Conservation (phyloP, 2,888 invertebrate species). For the Synanthedon myopaeformis region DNA sequence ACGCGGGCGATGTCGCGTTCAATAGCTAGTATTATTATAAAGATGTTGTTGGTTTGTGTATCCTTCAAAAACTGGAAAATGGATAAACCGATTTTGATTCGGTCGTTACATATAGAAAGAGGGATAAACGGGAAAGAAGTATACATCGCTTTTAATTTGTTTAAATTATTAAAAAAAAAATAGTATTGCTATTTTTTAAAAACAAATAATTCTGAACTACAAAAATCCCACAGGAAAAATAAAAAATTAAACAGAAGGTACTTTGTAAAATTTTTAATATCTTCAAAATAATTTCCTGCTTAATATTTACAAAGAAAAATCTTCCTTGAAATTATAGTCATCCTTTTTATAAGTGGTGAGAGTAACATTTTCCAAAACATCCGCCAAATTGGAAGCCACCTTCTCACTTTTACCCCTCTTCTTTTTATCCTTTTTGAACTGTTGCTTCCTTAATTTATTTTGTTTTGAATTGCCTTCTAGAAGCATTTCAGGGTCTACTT, state of each 20-base stretch:
- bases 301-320: constrained; percentile 46
- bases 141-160: too few relatives aligned
- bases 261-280: not conserved
- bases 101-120: too few relatives aligned
- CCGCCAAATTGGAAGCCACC: constrained; percentile 73
- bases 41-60: too few relatives aligned
- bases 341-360: constrained; percentile 53
- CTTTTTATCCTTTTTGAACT: constrained; percentile 76
- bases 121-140: too few relatives aligned
- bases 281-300: constrained; percentile 3
- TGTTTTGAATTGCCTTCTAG: constrained; percentile 76
- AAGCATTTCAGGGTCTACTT: constrained; percentile 74
- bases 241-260: not conserved
- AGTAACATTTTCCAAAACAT: constrained; percentile 73
- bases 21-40: too few relatives aligned
- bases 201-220: too few relatives aligned
- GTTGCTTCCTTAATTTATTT: constrained; percentile 53
- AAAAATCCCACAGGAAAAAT: not conserved
- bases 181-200: too few relatives aligned
- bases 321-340: constrained; percentile 73
- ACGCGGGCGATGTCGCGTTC: too few relatives aligned
- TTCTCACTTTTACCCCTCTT: constrained; percentile 68
- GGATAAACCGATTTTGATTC: too few relatives aligned
- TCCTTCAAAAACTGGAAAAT: too few relatives aligned
- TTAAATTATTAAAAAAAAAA: too few relatives aligned